Evolutionary conservation across 2,888 invertebrate genomes (phyloP).

Genomic region (Thumatha senex): DNA sequence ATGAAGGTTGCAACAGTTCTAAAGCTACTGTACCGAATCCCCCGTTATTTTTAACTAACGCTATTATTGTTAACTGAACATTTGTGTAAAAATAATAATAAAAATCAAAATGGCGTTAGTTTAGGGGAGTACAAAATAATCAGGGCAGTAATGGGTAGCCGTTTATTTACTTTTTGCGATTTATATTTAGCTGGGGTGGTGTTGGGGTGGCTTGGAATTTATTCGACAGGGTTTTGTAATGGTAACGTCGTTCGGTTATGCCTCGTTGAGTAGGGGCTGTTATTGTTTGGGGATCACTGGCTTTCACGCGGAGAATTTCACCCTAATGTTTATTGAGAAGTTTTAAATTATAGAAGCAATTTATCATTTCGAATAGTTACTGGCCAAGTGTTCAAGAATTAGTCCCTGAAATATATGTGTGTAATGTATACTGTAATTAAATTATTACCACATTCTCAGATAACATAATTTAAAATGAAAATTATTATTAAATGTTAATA

Average conservation of each 20-base stretch:
- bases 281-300: conserved; percentile 46
- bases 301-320: conserved; percentile 39
- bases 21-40: conserved; percentile 26
- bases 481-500: too few relatives aligned
- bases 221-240: conserved; percentile 65
- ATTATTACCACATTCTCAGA: too few relatives aligned
- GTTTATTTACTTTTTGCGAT: conserved; percentile 81
- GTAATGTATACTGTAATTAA: too few relatives aligned
- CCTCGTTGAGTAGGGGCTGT: conserved; percentile 69
- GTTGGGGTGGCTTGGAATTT: conserved; percentile 59
- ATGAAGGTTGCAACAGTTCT: conserved; percentile 22
- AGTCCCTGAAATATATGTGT: conserved; percentile 4
- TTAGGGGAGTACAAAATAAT: conserved; percentile 71
- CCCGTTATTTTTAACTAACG: conserved; percentile 33
- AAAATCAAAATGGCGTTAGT: conserved; percentile 72
- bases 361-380: conserved; percentile 27
- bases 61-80: conserved; percentile 42
- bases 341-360: conserved; percentile 40
- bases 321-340: conserved; percentile 38
- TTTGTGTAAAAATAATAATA: conserved; percentile 40
- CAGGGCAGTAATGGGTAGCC: conserved; percentile 77
- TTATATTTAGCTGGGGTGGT: conserved; percentile 58
- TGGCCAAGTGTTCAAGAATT: conserved; percentile 13
- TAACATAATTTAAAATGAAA: too few relatives aligned
- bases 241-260: conserved; percentile 70